These are phyloP conservation scores for Amblyjoppa proteus DNA, from an alignment of 2,888 invertebrate genomes.

Conservation along the genomic window DNA sequence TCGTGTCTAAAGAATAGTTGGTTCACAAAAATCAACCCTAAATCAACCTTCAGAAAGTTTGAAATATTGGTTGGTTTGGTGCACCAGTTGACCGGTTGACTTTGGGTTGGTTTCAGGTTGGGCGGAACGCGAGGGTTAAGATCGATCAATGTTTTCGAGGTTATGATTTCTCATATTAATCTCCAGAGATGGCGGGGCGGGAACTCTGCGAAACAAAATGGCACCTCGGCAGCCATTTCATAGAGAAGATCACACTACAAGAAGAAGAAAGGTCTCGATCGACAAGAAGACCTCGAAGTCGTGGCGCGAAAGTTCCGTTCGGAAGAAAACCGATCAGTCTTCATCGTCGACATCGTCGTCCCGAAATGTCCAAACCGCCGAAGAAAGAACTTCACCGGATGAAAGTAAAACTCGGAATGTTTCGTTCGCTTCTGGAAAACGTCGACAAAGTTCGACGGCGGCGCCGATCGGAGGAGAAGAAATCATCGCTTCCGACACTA, in stretches of 20 bases:
- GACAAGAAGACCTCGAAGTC: constrained; percentile 22
- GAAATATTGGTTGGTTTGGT: too few species aligned
- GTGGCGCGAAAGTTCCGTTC: not conserved
- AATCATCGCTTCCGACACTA: not conserved
- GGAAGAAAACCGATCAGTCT: not conserved
- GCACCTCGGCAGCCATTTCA: not conserved
- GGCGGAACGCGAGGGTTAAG: not conserved
- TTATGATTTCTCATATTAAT: not conserved
- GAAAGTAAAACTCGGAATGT: not conserved
- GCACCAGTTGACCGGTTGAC: too few species aligned
- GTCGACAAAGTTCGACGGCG: not conserved
- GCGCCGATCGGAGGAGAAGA: not conserved
- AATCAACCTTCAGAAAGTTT: too few species aligned
- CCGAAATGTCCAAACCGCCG: not conserved
- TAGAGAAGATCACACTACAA: constrained; percentile 11
- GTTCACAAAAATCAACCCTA: too few species aligned
- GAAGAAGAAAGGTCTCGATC: constrained; percentile 9
- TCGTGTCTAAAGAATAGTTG: too few species aligned
- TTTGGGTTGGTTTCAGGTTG: too few species aligned
- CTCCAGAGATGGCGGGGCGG: constrained; percentile 21
- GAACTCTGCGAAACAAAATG: constrained; percentile 31
- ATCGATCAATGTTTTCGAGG: not conserved
- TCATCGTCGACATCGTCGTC: constrained; percentile 8
- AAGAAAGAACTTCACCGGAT: not conserved
- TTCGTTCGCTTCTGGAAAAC: not conserved